These are phyloP conservation scores for Sitophilus oryzae DNA, from an alignment of 1,140 invertebrate genomes.

Conservation along the genomic window DNA sequence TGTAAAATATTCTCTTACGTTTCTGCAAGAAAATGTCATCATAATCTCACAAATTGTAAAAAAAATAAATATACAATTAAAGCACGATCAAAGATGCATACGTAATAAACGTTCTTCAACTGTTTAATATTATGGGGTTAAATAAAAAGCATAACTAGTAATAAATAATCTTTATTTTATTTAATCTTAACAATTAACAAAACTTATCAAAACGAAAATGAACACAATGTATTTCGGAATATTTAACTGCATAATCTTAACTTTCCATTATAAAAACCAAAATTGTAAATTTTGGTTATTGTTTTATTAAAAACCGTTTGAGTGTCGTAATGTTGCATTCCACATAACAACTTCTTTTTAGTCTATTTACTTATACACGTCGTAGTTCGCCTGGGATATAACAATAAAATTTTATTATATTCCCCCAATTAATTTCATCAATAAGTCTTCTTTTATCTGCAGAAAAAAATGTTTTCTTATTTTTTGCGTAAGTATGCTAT, in stretches of 20 bases:
- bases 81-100: too few relatives aligned
- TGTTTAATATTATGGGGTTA: too few relatives aligned
- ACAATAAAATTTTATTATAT: constrained; percentile 5
- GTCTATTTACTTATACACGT: constrained; percentile 4
- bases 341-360: constrained; percentile 13
- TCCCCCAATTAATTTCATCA: not conserved
- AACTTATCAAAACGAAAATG: constrained; percentile 22
- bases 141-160: too few relatives aligned
- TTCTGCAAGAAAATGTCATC: too few relatives aligned
- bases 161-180: constrained; percentile 27
- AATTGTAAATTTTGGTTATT: constrained; percentile 12
- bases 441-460: not conserved
- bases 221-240: constrained; percentile 18
- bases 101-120: too few relatives aligned
- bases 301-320: constrained; percentile 10
- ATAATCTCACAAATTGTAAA: too few relatives aligned
- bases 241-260: constrained; percentile 17
- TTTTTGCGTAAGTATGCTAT: too few relatives aligned
- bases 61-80: too few relatives aligned
- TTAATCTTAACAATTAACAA: constrained; percentile 27
- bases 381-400: constrained; percentile 4
- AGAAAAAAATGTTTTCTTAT: not conserved
- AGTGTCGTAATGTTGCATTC: constrained; percentile 7
- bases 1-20: too few relatives aligned
- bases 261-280: constrained; percentile 20